Percentiles rank a stretch among this genome's conserved stretches.
Evolutionary conservation across 1,140 invertebrate species (phyloP).

Genomic region (Dolichoris vasculosae): DNA sequence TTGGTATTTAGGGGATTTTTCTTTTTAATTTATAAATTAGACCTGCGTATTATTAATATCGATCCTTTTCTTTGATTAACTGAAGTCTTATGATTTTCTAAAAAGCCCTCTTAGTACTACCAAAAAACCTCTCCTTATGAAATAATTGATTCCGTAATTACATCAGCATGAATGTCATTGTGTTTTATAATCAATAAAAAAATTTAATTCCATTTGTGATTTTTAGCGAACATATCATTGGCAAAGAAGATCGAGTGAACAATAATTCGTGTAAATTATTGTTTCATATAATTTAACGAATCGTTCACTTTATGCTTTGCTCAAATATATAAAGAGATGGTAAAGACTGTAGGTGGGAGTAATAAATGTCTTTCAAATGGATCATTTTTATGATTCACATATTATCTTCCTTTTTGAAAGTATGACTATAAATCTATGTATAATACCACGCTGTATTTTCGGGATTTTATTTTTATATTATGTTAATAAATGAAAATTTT

Average conservation of each 20-base stretch:
- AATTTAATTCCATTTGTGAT: too few relatives aligned
- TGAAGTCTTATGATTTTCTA: conserved; percentile 52
- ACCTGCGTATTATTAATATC: too few relatives aligned
- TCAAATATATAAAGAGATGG: too few relatives aligned
- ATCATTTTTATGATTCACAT: neutral
- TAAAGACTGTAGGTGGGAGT: neutral
- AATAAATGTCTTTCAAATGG: neutral
- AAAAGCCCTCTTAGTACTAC: neutral
- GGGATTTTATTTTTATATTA: too few relatives aligned
- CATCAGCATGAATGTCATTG: too few relatives aligned
- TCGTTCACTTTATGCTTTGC: neutral
- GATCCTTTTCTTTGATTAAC: conserved; percentile 53
- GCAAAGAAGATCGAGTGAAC: neutral
- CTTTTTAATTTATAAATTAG: too few relatives aligned
- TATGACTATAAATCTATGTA: neutral
- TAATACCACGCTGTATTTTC: too few relatives aligned
- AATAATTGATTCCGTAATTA: too few relatives aligned
- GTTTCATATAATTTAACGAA: neutral
- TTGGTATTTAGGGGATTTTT: too few relatives aligned
- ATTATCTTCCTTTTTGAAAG: neutral
- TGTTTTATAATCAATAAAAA: too few relatives aligned
- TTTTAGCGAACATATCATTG: neutral
- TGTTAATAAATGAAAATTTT: too few relatives aligned
- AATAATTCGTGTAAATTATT: neutral
- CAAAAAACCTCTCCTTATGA: neutral